Conservation (phyloP, 2,113 vertebrate species). For the Fulmarus glacialis region DNA sequence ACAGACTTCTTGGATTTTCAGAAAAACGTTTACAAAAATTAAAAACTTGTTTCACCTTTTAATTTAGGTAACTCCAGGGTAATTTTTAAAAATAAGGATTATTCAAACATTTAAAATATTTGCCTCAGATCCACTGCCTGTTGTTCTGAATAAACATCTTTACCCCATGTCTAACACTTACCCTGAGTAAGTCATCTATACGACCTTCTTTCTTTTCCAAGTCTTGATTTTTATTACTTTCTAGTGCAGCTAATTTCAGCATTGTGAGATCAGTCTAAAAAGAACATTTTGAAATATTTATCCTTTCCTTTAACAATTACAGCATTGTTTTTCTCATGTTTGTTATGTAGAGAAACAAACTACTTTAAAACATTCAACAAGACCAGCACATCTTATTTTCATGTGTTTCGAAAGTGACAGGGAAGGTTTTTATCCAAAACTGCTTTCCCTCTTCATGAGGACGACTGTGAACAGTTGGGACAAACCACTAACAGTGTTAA, state of each 20-base stretch:
- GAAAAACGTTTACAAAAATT: neutral
- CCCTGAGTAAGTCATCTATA: slow-evolving; percentile 99
- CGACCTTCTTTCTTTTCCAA: slow-evolving; percentile 99
- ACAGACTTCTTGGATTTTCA: neutral
- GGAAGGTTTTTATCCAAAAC: neutral
- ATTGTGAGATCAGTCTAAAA: slow-evolving; percentile 96
- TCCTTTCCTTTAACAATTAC: neutral
- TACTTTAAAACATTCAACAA: neutral
- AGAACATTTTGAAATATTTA: slow-evolving; percentile 45
- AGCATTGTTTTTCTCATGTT: neutral
- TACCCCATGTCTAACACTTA: slow-evolving; percentile 74
- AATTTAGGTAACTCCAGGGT: neutral
- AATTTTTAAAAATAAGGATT: neutral
- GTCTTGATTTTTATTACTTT: slow-evolving; percentile 99
- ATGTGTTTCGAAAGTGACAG: neutral
- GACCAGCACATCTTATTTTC: neutral
- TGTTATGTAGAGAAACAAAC: neutral
- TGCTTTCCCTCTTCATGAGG: neutral
- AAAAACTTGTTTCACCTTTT: neutral
- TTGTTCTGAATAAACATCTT: neutral
- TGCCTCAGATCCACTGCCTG: neutral
- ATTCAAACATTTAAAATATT: neutral
- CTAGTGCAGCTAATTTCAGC: slow-evolving; percentile 96
- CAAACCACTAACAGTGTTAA: neutral
- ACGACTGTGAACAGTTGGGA: neutral